Base-by-base conservation (phyloP, 2,888 invertebrate genomes). In the Norana najaformis region DNA sequence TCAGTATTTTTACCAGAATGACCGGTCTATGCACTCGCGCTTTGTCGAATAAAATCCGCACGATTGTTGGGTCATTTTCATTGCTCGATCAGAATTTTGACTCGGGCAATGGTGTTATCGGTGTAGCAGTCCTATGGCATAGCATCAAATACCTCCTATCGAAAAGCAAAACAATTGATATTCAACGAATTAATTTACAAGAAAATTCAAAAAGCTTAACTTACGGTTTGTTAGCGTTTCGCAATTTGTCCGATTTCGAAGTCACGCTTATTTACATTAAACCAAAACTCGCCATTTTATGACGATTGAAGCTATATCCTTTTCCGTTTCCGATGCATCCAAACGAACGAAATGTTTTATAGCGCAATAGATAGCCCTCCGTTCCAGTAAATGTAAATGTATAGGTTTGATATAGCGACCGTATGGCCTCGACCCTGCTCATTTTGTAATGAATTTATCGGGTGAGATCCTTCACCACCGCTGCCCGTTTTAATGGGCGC, bases 221-320 rank as follows among this genome's bases (percentile, higher is more conserved):
- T n/a, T 69, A 69, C 69, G 30, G 6, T 69, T 16, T 69, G 69
- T n/a, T n/a, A n/a, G n/a, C 69, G 30, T n/a, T 23, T 23, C n/a
- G 69, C 69, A 69, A 69, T 69, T 69, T n/a, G 69, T 69, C n/a
- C 69, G 69, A 69, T 69, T 69, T 69, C 69, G 69, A 69, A 69
- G 69, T 69, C 69, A 69, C 69, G 69, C 69, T 69, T 69, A 69
- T 69, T 69, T 69, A 69, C 69, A 69, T n/a, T n/a, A 69, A 69
- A n/a, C 69, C n/a, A 69, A 69, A 69, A 69, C 11, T 69, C 69
- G 69, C 69, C 69, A 69, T 69, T 69, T 47, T 69, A 69, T 13
- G 11, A 69, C 30, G 69, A 69, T 69, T n/a, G 11, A 69, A 69
- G n/a, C 69, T 5, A 69, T 8, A 11, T n/a, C n/a, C n/a, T n/a